phyloP scores from a whole-genome alignment of 2,888 invertebrate genomes.

The Apodemia hepburni region DNA sequence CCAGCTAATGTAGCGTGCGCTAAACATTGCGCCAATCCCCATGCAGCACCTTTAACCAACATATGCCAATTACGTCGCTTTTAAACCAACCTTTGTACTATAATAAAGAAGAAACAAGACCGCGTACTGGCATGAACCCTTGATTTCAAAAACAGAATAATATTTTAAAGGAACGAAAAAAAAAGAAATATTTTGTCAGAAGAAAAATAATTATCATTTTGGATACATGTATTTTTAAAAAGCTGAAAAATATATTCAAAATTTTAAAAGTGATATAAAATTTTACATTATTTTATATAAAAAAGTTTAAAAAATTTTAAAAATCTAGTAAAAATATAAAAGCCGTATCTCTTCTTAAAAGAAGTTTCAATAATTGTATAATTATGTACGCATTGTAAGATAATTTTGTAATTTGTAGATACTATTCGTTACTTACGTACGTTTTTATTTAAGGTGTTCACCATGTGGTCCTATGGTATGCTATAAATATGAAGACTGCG shows the following conservation, averaged over 20 bases:
- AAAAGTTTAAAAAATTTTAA: background rate
- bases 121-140: background rate
- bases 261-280: background rate
- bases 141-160: constrained; percentile 4
- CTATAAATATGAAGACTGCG: constrained; percentile 76
- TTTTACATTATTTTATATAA: background rate
- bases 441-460: constrained; percentile 57
- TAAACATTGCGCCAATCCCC: constrained; percentile 54
- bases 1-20: constrained; percentile 56
- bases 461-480: constrained; percentile 74
- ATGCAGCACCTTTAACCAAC: constrained; percentile 51
- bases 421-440: background rate
- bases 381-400: constrained; percentile 15
- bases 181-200: background rate
- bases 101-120: background rate
- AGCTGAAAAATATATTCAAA: constrained; percentile 15
- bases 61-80: constrained; percentile 49
- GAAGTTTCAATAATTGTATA: background rate
- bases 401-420: background rate
- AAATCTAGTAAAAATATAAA: constrained; percentile 16
- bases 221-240: constrained; percentile 2
- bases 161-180: constrained; percentile 3
- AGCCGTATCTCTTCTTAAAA: background rate
- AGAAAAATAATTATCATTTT: background rate
- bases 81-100: background rate